Base-by-base conservation (phyloP, 2,888 invertebrate genomes). In the Xestoiulus laeticollis region DNA sequence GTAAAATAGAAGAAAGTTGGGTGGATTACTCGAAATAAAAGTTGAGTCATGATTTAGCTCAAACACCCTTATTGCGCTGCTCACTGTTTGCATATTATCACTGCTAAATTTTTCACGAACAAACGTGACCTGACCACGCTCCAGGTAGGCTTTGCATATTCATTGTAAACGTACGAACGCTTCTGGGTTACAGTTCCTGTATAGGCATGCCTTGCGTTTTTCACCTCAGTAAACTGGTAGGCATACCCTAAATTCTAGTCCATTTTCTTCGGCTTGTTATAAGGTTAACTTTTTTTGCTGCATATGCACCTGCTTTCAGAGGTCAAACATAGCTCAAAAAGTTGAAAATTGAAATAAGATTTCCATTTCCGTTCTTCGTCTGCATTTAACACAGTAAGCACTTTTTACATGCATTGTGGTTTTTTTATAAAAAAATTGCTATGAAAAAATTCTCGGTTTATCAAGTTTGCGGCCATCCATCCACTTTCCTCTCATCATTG, bases 131-230 rank as follows among this genome's bases (percentile, higher is more conserved):
- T 30, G 78, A 78, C 78, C 78, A 30, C 30, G 30, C 78, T 78
- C 78, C 26, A 26, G 78, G 30, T 78, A 78, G 68, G 68, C 78
- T 30, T 78, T 78, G 16, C 78, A 78, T 78, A 78, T 78, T 78
- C 78, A 78, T 78, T 78, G 30, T 30, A 32, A 78, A 78, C 78
- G 78, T 78, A 16, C 26, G 78, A 30, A 78, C 78, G 26, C 78
- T 78, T 78, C 30, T 78, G 78, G 78, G 78, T 78, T 78, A 78
- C 30, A 16, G 78, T 78, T 78, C 78, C 78, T 78, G 78, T 30
- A 78, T 68, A 26, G 68, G 44, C 85, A 85, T 85, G 48, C 16
- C 32, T 53, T 48, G 85, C 48, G n/a, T 85, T 85, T 33, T 48
- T 48, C 48, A 48, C 14, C 1, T 85, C n/a, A 32, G 26, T 26